Percentiles rank a stretch among this genome's conserved stretches.
Evolutionary conservation across 2,113 vertebrate species (phyloP).

Genomic region (Paedocypris sp.): DNA sequence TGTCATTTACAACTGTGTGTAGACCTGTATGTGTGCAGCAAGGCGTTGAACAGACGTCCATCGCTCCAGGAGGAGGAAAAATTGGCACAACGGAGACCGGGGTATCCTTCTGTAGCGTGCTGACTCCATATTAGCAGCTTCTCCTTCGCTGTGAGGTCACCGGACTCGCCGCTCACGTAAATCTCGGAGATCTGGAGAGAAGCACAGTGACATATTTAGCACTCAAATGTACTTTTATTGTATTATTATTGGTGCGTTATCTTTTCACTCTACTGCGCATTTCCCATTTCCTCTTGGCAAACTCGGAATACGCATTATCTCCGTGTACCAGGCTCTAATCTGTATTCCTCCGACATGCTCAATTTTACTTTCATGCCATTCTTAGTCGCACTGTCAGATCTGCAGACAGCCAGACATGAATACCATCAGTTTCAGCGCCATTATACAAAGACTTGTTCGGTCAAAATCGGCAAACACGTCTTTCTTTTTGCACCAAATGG

Average conservation of each 20-base stretch:
- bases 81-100: slow-evolving; percentile 88
- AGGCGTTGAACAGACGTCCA: slow-evolving; percentile 95
- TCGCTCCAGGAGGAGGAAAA: slow-evolving; percentile 93
- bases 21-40: slow-evolving; percentile 94
- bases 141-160: slow-evolving; percentile 96
- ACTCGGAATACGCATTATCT: slow-evolving; percentile 33
- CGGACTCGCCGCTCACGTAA: slow-evolving; percentile 89
- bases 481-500: too few relatives aligned
- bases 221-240: too few relatives aligned
- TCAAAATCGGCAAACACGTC: too few relatives aligned
- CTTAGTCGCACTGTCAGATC: not conserved
- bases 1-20: not conserved
- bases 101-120: slow-evolving; percentile 83
- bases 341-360: slow-evolving; percentile 47
- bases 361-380: slow-evolving; percentile 11
- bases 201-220: too few relatives aligned
- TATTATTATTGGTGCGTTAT: too few relatives aligned
- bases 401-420: too few relatives aligned
- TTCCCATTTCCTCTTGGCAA: slow-evolving; percentile 27
- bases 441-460: slow-evolving; percentile 10
- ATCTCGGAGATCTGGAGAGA: slow-evolving; percentile 87
- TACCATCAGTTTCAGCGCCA: too few relatives aligned
- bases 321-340: slow-evolving; percentile 43
- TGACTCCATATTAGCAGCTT: slow-evolving; percentile 93
- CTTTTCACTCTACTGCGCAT: not conserved